These are phyloP conservation scores for Dorcus parallelipipedus DNA, from an alignment of 2,888 invertebrate species.

Conservation along the genomic window DNA sequence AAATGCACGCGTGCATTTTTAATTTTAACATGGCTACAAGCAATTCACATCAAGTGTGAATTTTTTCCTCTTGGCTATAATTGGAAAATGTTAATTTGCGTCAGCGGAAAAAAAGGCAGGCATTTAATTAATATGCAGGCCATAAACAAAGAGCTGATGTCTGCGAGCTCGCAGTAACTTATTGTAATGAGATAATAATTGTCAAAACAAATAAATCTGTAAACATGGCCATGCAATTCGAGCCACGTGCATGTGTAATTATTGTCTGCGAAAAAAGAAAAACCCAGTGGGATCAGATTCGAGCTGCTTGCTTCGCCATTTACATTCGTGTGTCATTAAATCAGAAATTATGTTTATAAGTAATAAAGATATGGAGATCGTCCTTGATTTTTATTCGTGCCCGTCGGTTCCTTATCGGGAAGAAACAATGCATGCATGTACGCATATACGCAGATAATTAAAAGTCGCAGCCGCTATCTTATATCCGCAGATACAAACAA, in stretches of 20 bases:
- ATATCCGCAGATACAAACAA: background rate
- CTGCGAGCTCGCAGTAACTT: too few relatives aligned
- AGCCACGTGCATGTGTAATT: background rate
- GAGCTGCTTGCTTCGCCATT: conserved; percentile 7
- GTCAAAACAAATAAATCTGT: background rate
- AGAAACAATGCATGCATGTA: conserved; percentile 7
- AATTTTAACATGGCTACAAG: too few relatives aligned
- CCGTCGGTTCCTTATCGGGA: conserved; percentile 18
- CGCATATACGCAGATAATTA: background rate
- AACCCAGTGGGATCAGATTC: background rate
- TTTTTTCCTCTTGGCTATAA: too few relatives aligned
- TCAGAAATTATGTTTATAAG: conserved; percentile 19
- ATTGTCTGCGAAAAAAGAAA: background rate
- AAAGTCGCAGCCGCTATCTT: background rate
- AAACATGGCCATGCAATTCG: background rate
- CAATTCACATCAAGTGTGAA: too few relatives aligned
- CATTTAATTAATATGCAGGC: too few relatives aligned
- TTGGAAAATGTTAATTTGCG: too few relatives aligned
- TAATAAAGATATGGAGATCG: conserved; percentile 22
- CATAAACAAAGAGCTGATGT: too few relatives aligned
- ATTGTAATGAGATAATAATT: too few relatives aligned
- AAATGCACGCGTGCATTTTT: too few relatives aligned
- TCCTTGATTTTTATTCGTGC: conserved; percentile 18
- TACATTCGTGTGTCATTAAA: conserved; percentile 22
- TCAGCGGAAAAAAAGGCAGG: too few relatives aligned